Evolutionary conservation across 2,888 invertebrate genomes (phyloP), one percentile per base, ranked within the genome.

Genomic region (Dicranocentrus wangi): DNA sequence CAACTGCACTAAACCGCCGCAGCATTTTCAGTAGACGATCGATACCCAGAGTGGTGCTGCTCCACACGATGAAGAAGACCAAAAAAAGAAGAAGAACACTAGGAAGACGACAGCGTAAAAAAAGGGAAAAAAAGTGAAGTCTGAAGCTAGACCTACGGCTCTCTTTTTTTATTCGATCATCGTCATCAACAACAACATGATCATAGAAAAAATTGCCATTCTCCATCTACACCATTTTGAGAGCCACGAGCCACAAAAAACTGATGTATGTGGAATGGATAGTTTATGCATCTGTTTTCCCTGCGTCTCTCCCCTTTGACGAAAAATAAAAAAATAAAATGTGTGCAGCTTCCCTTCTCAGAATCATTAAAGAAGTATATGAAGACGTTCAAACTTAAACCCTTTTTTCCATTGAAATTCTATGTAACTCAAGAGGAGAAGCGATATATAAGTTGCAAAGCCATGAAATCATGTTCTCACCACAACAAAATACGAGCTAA

Each of bases 1-100:
- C 78, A 78, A 78, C 78, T 78, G 78, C 78, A 78, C 78, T 78
- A 65, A 63, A 71, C 43, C 78, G 78, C 78, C 78, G 78, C 78
- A 78, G 71, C 71, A 78, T 78, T 78, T 78, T 78, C 78, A 65
- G 78, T 78, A 65, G 78, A 71, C 78, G 78, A 78, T 78, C 78
- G 78, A 78, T 78, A 78, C 60, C 69, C 70, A 77, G 77, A 77
- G 69, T 77, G 77, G 17, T 28, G 63, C 72, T 61, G 60, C 70
- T 51, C 15, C 8, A 42, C 1, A 43, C 42, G 23, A 51, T 28
- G 25, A 66, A 51, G 66, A 66, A 43, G 65, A 43, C 8, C 43
- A 65, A 19, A 43, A 65, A 61, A 61, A 60, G 60, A 28, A 53
- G 69, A 53, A 32, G 32, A 55, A 69, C 2, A 65, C 53, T 53